A percentile compares a stretch with the other conserved stretches of the same genome.
Conservation (phyloP, 1,140 invertebrate species). For the Ephestia elutella region DNA sequence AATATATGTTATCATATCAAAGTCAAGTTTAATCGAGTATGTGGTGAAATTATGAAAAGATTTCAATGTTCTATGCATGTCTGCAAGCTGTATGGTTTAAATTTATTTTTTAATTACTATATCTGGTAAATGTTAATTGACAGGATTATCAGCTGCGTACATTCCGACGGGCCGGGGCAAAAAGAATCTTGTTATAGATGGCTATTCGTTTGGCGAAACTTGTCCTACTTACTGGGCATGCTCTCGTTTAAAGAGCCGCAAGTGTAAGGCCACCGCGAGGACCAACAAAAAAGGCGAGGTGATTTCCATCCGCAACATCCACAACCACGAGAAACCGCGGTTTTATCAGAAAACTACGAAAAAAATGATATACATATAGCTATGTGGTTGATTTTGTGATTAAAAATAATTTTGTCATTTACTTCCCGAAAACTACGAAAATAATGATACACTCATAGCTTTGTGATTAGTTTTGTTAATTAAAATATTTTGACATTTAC, state of each 20-base stretch:
- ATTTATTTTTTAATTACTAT: too few species aligned
- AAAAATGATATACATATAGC: slow-evolving; percentile 30
- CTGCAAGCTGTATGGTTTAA: too few species aligned
- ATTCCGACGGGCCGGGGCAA: slow-evolving; percentile 49
- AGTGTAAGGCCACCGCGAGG: slow-evolving; percentile 40
- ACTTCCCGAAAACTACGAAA: too few species aligned
- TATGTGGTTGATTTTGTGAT: background rate
- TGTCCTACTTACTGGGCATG: slow-evolving; percentile 43
- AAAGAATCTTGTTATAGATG: slow-evolving; percentile 39
- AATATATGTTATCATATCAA: too few species aligned
- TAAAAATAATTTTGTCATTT: background rate
- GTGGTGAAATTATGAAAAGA: too few species aligned
- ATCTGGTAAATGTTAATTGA: background rate
- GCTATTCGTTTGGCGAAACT: slow-evolving; percentile 43
- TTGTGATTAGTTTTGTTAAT: too few species aligned
- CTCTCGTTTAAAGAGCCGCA: slow-evolving; percentile 33
- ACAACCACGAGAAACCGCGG: slow-evolving; percentile 47
- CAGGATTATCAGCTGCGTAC: slow-evolving; percentile 38
- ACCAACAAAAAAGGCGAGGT: slow-evolving; percentile 49
- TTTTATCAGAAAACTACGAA: slow-evolving; percentile 39
- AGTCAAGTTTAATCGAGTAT: too few species aligned
- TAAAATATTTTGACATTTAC: too few species aligned
- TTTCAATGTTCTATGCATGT: too few species aligned
- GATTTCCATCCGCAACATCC: slow-evolving; percentile 29
- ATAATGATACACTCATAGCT: too few species aligned